Percentiles rank a stretch among this genome's conserved stretches.
phyloP scores from a whole-genome alignment of 1,140 invertebrate genomes.

The Platyscapa corneri region DNA sequence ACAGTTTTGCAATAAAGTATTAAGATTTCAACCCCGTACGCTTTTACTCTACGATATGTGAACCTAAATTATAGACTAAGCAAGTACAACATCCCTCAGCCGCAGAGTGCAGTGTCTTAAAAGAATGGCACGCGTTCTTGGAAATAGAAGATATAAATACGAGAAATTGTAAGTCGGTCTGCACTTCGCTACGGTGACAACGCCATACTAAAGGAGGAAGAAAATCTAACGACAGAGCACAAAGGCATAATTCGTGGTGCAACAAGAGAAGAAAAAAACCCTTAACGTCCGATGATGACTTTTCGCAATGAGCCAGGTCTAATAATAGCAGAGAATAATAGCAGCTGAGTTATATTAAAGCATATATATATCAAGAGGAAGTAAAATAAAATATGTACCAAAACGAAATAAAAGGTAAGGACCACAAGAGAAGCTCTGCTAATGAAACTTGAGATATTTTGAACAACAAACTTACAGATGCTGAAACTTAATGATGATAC shows the following conservation, averaged over 20 bases:
- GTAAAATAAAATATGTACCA: no score
- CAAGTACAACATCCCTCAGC: no score
- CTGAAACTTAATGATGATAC: background rate
- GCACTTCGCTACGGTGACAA: slow-evolving; percentile 28
- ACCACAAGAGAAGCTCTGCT: slow-evolving; percentile 60
- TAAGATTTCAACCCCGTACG: no score
- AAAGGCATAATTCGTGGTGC: background rate
- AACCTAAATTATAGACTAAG: background rate
- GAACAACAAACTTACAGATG: background rate
- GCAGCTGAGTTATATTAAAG: no score
- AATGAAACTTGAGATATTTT: slow-evolving; percentile 62
- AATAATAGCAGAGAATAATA: background rate
- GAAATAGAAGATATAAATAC: slow-evolving; percentile 43
- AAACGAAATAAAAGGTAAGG: no score
- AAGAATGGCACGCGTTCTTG: background rate
- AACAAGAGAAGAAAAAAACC: background rate
- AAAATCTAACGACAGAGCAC: background rate
- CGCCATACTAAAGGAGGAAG: background rate
- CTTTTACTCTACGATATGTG: no score
- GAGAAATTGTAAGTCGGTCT: background rate
- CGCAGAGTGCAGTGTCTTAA: background rate
- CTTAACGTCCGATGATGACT: background rate
- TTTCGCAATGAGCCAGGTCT: slow-evolving; percentile 38
- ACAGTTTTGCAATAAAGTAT: no score
- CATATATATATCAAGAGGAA: no score